Base-by-base conservation (phyloP, 2,113 vertebrate species). In the Herpailurus yagouaroundi region DNA sequence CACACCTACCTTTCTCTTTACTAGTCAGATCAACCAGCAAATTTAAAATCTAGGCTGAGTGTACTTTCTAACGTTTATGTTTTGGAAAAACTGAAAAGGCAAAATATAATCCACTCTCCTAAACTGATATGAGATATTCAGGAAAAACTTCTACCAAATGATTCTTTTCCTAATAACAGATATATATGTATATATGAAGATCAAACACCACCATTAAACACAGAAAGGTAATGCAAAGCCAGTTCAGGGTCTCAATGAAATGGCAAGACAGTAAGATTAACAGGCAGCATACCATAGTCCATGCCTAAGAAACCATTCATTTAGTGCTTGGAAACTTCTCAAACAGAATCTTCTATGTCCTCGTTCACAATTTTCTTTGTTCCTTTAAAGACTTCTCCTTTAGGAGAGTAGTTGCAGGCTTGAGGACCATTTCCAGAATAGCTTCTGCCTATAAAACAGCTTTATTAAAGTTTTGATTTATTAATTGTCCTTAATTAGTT, bases 401-500 rank as follows among this genome's bases (percentile, higher is more conserved):
- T 38, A 71, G 23, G 48, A 77, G 15, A 66, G 25, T 79, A 38
- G 52, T 48, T 38, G 83, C 15, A 57, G n/a, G 25, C 69, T 90
- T 21, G 19, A 74, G 57, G 80, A 87, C 97, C 81, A 97, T 93
- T 98, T 97, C 45, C 77, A 96, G 60, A 85, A 92, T 64, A 97
- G 89, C 0, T 88, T 45, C 92, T 96, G 14, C 48, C 94, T 94
- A 45, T 69, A 94, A 95, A 97, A 84, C 64, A 96, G 90, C 96
- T 98, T 98, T 94, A 90, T 97, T 92, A 96, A 1, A 7, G 50
- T 95, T 95, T 91, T 98, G 89, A 98, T 98, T 98, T 98, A 98
- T 98, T 98, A 98, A 98, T 97, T 97, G 66, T 79, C 60, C 90
- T 95, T 98, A 98, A 98, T 98, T 98, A 88, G 89, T 97, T 98